Percentiles rank a stretch among this genome's conserved stretches.
Conservation (phyloP, 1,140 invertebrate genomes). For the Diorhabda sublineata region DNA sequence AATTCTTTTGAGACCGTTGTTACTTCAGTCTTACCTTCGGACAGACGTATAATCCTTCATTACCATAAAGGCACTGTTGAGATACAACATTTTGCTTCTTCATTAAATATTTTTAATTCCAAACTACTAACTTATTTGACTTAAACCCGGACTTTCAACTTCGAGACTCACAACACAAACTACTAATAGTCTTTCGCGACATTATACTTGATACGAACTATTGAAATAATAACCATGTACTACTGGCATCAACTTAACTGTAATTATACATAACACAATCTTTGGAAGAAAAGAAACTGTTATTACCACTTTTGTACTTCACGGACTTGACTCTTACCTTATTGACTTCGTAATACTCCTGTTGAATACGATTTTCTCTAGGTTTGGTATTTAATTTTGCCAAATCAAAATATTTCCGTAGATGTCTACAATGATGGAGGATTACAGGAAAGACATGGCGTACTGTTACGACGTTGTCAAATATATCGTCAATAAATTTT, state of each 20-base stretch:
- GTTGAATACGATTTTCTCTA: conserved; percentile 11
- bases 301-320: conserved; percentile 32
- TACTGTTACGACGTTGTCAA: background rate
- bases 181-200: conserved; percentile 38
- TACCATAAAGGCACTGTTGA: conserved; percentile 40
- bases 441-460: background rate
- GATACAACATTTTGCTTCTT: conserved; percentile 34
- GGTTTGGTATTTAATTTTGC: background rate
- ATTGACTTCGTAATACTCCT: conserved; percentile 15
- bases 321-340: conserved; percentile 39
- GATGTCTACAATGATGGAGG: background rate
- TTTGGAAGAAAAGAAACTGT: conserved; percentile 35
- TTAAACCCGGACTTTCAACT: conserved; percentile 32
- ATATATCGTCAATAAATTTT: background rate
- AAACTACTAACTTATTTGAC: conserved; percentile 37
- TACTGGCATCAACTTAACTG: conserved; percentile 24
- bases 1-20: conserved; percentile 33
- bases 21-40: conserved; percentile 40
- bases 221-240: conserved; percentile 21
- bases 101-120: conserved; percentile 35
- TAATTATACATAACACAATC: conserved; percentile 33
- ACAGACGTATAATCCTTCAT: conserved; percentile 29
- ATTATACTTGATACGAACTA: conserved; percentile 30
- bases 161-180: conserved; percentile 40
- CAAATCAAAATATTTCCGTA: background rate